phyloP scores from a whole-genome alignment of 1,140 invertebrate genomes.

The Carcinoscorpius rotundicauda region DNA sequence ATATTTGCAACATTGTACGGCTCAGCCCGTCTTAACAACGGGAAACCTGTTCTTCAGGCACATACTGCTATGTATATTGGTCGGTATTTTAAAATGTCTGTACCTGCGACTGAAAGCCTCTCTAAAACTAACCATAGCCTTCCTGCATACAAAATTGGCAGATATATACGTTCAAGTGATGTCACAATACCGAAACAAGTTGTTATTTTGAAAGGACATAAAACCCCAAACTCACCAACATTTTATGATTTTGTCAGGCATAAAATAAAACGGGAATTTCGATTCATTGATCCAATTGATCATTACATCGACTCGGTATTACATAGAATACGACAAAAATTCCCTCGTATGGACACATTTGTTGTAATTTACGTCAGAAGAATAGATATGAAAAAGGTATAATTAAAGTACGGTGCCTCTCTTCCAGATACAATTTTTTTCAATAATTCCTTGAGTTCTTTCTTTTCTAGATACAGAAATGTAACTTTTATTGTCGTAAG shows the following conservation, averaged over 20 bases:
- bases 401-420: slow-evolving; percentile 36
- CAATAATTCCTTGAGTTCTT: slow-evolving; percentile 44
- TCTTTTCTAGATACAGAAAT: slow-evolving; percentile 35
- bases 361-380: slow-evolving; percentile 46
- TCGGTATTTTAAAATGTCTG: background rate
- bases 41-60: slow-evolving; percentile 20
- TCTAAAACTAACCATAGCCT: background rate
- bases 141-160: background rate
- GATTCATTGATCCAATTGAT: background rate
- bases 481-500: slow-evolving; percentile 46
- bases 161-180: background rate
- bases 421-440: slow-evolving; percentile 44
- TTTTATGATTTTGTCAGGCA: background rate
- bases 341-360: slow-evolving; percentile 25
- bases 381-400: slow-evolving; percentile 46
- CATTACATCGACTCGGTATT: background rate
- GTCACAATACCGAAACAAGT: background rate
- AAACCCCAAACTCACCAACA: background rate
- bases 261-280: background rate
- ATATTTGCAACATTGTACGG: slow-evolving; percentile 50
- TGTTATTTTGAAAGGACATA: background rate
- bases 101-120: background rate
- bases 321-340: background rate
- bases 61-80: background rate
- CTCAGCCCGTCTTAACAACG: slow-evolving; percentile 39